Evolutionary conservation across 2,797 vertebrate genomes (phyloP), one percentile per base, ranked within the genome.

Genomic region (Anas capensis): DNA sequence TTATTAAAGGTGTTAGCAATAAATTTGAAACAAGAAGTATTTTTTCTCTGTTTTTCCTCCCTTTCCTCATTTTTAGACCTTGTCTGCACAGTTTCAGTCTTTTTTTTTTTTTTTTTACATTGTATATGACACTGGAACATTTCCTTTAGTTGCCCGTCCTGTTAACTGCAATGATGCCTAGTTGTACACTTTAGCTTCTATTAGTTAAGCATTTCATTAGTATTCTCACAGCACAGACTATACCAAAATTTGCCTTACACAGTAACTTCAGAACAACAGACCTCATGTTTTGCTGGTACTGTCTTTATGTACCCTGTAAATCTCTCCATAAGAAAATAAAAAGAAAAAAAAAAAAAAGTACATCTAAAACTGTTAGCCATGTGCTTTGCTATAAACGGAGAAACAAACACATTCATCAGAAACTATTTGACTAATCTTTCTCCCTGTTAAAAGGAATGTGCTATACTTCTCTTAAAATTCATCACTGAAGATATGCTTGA

Each of bases 1-100:
- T 97, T 96, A 95, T 96, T 97, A 97, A 97, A 95, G 82, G 88
- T 94, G 83, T 68, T 97, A 94, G 86, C 31, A 86, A 94, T 92
- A 86, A 82, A 93, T 95, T 92, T 96, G 65, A 93, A 93, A 77
- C 68, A 83, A 61, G 80, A 66, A 91, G 91, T 31, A 91, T 49
- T 93, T 87, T n/a, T 82, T 38, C 61, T 93, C 86, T 94, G 64
- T 87, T 93, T 86, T 92, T 29, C 42, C 79, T 82, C 60, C 65
- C 8, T 66, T 91, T 70, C 11, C 31, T 87, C 24, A 42, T 87
- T 95, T 86, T 56, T 56, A 86, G 42, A 80, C 23, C 42, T 88
- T 80, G 48, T 15, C 0, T 2, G 72, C 38, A 84, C 8, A 6
- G 1, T 58, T 95, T 92, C 73, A 61, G 34, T 66, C 76, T 92